phyloP scores from a whole-genome alignment of 2,797 vertebrate species.

The Typhlichthys subterraneus region DNA sequence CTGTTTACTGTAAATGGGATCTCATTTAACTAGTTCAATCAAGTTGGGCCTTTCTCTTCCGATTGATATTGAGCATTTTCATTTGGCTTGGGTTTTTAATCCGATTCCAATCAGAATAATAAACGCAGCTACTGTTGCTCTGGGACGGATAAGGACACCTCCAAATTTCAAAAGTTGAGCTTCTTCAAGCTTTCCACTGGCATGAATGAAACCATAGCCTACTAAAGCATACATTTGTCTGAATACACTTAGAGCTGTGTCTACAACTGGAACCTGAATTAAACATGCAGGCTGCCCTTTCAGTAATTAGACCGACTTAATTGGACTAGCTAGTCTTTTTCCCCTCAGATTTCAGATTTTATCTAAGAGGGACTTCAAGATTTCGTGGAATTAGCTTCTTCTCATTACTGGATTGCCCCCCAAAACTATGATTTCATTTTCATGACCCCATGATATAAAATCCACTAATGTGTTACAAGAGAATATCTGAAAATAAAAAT shows the following conservation, averaged over 20 bases:
- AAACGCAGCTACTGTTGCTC: too few relatives aligned
- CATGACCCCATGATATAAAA: not conserved
- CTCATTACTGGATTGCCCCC: slow-evolving; percentile 25
- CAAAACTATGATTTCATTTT: not conserved
- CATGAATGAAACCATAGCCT: not conserved
- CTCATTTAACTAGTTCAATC: too few relatives aligned
- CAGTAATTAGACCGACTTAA: slow-evolving; percentile 48
- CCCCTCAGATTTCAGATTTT: slow-evolving; percentile 30
- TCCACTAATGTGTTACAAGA: not conserved
- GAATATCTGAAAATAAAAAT: not conserved
- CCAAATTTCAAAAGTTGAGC: not conserved
- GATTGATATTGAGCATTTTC: too few relatives aligned
- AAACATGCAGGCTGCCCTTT: slow-evolving; percentile 13
- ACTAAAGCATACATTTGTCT: not conserved
- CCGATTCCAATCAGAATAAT: too few relatives aligned
- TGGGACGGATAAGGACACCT: not conserved
- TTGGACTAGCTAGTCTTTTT: slow-evolving; percentile 29
- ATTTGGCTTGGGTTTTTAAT: too few relatives aligned
- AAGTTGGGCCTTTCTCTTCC: too few relatives aligned
- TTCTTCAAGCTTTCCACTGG: not conserved
- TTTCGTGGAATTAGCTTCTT: slow-evolving; percentile 43
- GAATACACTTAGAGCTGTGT: not conserved
- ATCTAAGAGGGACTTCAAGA: slow-evolving; percentile 37
- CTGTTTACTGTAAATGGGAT: too few relatives aligned
- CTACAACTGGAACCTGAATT: not conserved